Percentiles rank a stretch among this genome's conserved stretches.
phyloP scores from a whole-genome alignment of 2,797 vertebrate genomes.

The Distichodus sexfasciatus region DNA sequence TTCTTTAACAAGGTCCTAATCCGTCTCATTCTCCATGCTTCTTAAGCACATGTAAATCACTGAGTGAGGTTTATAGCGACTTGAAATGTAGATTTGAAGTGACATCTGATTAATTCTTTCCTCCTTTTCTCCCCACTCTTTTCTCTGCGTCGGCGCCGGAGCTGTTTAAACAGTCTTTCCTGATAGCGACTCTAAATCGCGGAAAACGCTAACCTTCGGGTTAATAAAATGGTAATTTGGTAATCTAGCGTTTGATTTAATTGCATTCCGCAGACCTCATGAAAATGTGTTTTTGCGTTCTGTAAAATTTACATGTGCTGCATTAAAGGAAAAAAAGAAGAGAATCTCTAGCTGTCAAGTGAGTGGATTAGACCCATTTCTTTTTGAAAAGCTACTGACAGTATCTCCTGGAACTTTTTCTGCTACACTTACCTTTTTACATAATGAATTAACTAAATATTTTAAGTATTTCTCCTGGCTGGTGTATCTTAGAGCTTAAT shows the following conservation, averaged over 20 bases:
- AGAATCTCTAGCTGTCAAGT: constrained; percentile 75
- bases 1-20: constrained; percentile 54
- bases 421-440: constrained; percentile 56
- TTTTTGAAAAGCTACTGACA: constrained; percentile 71
- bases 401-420: constrained; percentile 65
- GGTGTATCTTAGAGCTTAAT: not conserved
- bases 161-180: constrained; percentile 68
- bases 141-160: constrained; percentile 64
- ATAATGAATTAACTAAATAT: constrained; percentile 67
- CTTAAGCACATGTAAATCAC: constrained; percentile 64
- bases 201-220: constrained; percentile 68
- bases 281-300: constrained; percentile 69
- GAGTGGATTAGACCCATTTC: constrained; percentile 75
- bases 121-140: constrained; percentile 55
- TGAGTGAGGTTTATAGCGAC: constrained; percentile 60
- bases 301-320: constrained; percentile 69
- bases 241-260: constrained; percentile 73
- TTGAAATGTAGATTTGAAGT: constrained; percentile 71
- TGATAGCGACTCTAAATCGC: constrained; percentile 70
- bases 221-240: constrained; percentile 75
- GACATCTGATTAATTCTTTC: constrained; percentile 66
- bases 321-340: constrained; percentile 63
- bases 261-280: constrained; percentile 71
- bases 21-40: constrained; percentile 61
- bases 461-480: constrained; percentile 33